Evolutionary conservation across 2,113 vertebrate genomes (phyloP).

Genomic region (Phoenicopterus ruber): DNA sequence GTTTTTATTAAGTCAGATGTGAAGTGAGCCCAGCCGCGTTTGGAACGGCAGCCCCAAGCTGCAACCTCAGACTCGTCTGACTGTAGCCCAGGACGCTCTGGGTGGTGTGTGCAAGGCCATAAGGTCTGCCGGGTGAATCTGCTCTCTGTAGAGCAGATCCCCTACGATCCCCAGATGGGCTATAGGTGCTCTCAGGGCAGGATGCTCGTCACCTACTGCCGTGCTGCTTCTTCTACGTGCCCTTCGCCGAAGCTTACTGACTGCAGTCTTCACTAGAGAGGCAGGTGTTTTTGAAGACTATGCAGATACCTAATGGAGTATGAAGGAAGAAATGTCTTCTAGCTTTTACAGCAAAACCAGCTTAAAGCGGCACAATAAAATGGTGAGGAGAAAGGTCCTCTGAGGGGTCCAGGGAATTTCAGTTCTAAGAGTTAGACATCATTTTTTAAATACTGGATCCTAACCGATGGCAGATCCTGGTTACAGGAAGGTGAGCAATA

Average conservation of each 20-base stretch:
- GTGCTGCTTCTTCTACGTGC: accelerated
- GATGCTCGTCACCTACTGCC: neutral
- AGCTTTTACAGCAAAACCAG: neutral
- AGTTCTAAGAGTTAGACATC: neutral
- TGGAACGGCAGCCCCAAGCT: accelerated
- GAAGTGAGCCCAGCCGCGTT: neutral
- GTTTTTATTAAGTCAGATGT: neutral
- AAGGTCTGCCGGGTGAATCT: neutral
- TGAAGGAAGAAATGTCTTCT: neutral
- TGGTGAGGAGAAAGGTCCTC: neutral
- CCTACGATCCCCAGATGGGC: neutral
- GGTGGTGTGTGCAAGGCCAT: neutral
- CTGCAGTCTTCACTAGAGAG: neutral
- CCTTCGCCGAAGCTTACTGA: neutral
- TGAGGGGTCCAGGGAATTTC: neutral
- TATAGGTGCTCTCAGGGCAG: neutral
- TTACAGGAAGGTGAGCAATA: neutral
- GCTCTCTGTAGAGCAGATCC: neutral
- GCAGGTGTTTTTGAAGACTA: neutral
- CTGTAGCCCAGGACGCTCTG: neutral
- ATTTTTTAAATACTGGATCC: neutral
- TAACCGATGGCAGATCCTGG: neutral
- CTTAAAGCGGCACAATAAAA: neutral
- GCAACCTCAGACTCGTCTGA: neutral
- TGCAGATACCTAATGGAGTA: neutral